These are phyloP conservation scores for Agonopterix alstromeriana DNA, from an alignment of 2,888 invertebrate genomes.

Conservation along the genomic window DNA sequence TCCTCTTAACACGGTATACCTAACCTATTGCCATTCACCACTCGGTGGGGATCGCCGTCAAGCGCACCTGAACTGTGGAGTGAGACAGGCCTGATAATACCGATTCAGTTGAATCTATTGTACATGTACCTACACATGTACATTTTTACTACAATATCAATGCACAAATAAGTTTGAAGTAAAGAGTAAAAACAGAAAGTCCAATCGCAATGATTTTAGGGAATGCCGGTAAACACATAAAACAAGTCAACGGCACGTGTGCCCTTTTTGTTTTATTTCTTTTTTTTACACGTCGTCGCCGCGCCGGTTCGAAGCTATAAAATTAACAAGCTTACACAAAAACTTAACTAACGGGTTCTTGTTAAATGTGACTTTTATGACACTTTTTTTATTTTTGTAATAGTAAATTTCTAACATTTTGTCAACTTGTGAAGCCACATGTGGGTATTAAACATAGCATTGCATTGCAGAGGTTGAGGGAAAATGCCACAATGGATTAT, in stretches of 20 bases:
- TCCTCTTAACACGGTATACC: no score
- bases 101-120: no score
- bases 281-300: slow-evolving; percentile 4
- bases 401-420: slow-evolving; percentile 1
- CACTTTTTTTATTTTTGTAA: neutral
- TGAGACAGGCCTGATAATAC: no score
- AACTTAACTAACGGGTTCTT: slow-evolving; percentile 1
- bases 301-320: slow-evolving; percentile 4
- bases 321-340: slow-evolving; percentile 9
- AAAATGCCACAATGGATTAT: no score
- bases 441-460: neutral
- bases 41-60: no score
- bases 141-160: no score
- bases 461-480: neutral
- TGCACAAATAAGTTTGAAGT: no score
- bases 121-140: no score
- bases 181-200: no score
- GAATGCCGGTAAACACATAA: neutral
- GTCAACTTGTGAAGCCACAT: neutral
- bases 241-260: slow-evolving; percentile 4
- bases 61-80: no score
- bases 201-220: no score
- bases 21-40: no score
- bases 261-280: slow-evolving; percentile 4
- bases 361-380: slow-evolving; percentile 2